Evolutionary conservation across 2,888 invertebrate genomes (phyloP).

Genomic region (Andrena camellia): DNA sequence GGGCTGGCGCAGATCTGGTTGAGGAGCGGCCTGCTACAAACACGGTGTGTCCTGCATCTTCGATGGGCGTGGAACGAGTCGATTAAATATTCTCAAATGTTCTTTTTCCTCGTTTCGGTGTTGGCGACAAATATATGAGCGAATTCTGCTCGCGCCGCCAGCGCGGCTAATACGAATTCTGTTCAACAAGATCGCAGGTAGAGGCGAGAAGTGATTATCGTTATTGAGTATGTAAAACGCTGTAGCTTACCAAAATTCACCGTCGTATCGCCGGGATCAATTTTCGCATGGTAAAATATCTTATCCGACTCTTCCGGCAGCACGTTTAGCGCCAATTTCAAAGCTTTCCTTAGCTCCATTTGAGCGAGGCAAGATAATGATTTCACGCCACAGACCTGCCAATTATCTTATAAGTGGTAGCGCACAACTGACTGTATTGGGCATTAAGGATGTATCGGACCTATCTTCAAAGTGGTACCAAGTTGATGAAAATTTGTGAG

Average conservation of each 20-base stretch:
- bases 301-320: constrained; percentile 79
- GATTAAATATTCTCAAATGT: constrained; percentile 82
- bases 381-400: constrained; percentile 80
- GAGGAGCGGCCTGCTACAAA: constrained; percentile 77
- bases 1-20: constrained; percentile 75
- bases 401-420: background rate
- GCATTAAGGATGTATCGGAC: too few species aligned
- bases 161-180: constrained; percentile 88
- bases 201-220: background rate
- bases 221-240: background rate
- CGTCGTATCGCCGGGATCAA: constrained; percentile 63
- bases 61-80: constrained; percentile 73
- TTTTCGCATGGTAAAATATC: constrained; percentile 79
- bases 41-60: constrained; percentile 71
- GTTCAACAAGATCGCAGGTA: constrained; percentile 70
- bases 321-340: constrained; percentile 79
- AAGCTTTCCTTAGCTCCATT: constrained; percentile 80
- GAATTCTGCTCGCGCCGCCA: constrained; percentile 88
- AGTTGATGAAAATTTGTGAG: too few species aligned
- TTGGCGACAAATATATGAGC: constrained; percentile 86
- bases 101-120: constrained; percentile 78
- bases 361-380: constrained; percentile 72
- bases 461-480: too few species aligned
- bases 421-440: background rate
- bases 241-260: constrained; percentile 67